Conservation (phyloP, 2,113 vertebrate genomes). For the Lucifuga dentata region DNA sequence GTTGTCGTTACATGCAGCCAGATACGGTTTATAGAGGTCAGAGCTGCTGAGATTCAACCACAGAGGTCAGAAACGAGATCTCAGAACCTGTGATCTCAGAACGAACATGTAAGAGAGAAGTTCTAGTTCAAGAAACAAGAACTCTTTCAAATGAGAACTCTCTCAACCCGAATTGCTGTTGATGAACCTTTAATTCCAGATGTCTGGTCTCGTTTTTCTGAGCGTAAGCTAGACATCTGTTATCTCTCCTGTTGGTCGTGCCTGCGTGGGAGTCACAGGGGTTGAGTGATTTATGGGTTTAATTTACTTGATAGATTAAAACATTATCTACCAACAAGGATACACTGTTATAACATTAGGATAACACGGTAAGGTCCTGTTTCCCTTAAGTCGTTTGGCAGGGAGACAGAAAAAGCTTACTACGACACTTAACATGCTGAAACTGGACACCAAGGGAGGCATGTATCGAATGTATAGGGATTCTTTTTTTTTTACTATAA, state of each 20-base stretch:
- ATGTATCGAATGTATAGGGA: not conserved
- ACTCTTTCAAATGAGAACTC: too few species aligned
- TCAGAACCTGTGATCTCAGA: too few species aligned
- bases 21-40: too few species aligned
- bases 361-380: slow-evolving; percentile 28
- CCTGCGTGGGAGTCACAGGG: slow-evolving; percentile 67
- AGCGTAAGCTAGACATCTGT: slow-evolving; percentile 49
- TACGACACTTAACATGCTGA: slow-evolving; percentile 12
- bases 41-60: too few species aligned
- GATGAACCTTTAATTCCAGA: slow-evolving; percentile 29
- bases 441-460: not conserved
- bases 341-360: slow-evolving; percentile 51
- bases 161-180: not conserved
- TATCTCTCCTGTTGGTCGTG: slow-evolving; percentile 26
- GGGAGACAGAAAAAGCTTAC: slow-evolving; percentile 42
- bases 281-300: slow-evolving; percentile 78
- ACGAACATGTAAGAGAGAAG: too few species aligned
- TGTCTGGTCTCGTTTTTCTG: slow-evolving; percentile 37
- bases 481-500: not conserved
- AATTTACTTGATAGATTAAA: slow-evolving; percentile 75
- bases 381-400: slow-evolving; percentile 29
- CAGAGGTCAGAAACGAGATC: too few species aligned
- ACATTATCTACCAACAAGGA: slow-evolving; percentile 55
- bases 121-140: too few species aligned
- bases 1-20: too few species aligned